Conservation (phyloP, 2,113 vertebrate species). For the Anser cygnoides region DNA sequence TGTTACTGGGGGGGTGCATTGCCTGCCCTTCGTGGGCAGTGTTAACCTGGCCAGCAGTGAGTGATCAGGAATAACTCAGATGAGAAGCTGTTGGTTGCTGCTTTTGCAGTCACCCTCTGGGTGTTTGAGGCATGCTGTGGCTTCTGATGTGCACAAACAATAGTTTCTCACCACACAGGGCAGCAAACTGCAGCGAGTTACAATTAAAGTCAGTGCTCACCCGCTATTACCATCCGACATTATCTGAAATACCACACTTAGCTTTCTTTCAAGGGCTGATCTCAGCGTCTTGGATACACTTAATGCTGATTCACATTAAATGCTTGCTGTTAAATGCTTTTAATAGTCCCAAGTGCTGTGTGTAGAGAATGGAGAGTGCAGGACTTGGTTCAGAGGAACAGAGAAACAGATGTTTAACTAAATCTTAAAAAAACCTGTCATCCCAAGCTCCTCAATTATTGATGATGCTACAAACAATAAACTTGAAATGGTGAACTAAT, state of each 20-base stretch:
- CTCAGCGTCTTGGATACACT: not conserved
- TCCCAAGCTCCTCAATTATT: not conserved
- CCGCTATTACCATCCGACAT: not conserved
- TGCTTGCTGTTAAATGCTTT: not conserved
- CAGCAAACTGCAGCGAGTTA: not conserved
- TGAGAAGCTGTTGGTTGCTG: not conserved
- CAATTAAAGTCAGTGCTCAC: not conserved
- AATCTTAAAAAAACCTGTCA: not conserved
- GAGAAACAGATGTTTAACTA: not conserved
- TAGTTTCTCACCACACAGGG: not conserved
- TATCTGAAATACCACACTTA: not conserved
- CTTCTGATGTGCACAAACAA: not conserved
- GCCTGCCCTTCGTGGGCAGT: not conserved
- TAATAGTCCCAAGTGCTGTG: not conserved
- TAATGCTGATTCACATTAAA: not conserved
- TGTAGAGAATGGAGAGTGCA: not conserved
- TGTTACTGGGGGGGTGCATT: no score
- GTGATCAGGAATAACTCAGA: not conserved
- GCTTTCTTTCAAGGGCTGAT: not conserved
- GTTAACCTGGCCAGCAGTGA: not conserved
- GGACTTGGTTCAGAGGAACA: not conserved
- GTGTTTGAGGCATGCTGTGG: not conserved
- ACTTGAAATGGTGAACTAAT: rapidly evolving
- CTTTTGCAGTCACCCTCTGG: not conserved
- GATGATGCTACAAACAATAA: not conserved